Base-by-base conservation (phyloP, 2,113 vertebrate species). In the Brachyhypopomus gauderio region DNA sequence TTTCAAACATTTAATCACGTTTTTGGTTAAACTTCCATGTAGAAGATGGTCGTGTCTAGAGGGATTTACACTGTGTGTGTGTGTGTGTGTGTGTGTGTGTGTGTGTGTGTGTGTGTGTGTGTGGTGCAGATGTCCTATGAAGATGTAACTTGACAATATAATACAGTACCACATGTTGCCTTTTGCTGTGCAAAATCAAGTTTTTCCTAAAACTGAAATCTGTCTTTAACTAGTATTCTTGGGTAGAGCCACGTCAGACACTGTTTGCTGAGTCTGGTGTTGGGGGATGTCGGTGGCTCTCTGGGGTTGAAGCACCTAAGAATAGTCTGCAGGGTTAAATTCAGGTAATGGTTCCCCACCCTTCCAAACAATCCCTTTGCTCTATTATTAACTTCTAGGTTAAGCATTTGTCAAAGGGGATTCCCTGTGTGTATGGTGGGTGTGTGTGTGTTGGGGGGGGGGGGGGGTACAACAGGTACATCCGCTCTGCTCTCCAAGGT, bases 261-360 rank as follows among this genome's bases (percentile, higher is more conserved):
- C 63, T 56, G 38, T 72, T 30, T 23, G 67, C 3, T 62, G 38
- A 60, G 56, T 41, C 59, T 79, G 72, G 52, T 80, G 56, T 66
- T 74, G 17, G 64, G 69, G 41, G 62, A 22, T 72, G 60, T 34
- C 16, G 23, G 17, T 5, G 19, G 25, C 62, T 80, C 81, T 45
- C 38, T 36, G 55, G 20, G 67, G 77, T 23, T 5, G 72, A n/a
- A n/a, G 27, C 27, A 58, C 56, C 27, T 75, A 81, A 81, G 20
- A 64, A 81, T 75, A 81, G 75, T 27, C 19, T n/a, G 4, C 20
- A 70, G 60, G 72, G 38, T 86, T 85, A 77, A 81, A 88, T 76
- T 62, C 75, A 69, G 75, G 25, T 64, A 22, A 64, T 59, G 55
- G 71, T 56, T 73, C 20, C 60, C 41, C 14, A 38, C 55, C 25